Conservation (phyloP, 2,113 vertebrate species). For the Ondatra zibethicus region DNA sequence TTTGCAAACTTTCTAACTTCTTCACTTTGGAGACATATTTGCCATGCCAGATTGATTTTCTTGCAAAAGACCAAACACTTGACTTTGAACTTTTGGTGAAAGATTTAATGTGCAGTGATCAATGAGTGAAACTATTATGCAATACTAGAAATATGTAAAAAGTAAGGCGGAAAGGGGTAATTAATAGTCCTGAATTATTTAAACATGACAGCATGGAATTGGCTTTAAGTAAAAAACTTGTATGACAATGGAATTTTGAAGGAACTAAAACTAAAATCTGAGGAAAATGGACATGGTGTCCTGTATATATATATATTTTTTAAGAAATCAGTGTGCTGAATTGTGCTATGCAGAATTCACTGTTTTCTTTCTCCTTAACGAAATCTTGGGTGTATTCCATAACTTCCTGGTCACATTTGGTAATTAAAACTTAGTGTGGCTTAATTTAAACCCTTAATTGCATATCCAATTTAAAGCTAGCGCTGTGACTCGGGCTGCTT, state of each 20-base stretch:
- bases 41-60: constrained; percentile 51
- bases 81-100: constrained; percentile 70
- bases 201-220: constrained; percentile 56
- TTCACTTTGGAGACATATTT: constrained; percentile 30
- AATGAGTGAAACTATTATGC: constrained; percentile 48
- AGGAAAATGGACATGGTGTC: constrained; percentile 55
- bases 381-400: constrained; percentile 81
- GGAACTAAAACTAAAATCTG: constrained; percentile 42
- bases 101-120: constrained; percentile 69
- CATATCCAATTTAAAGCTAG: constrained; percentile 80
- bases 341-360: constrained; percentile 73
- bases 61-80: constrained; percentile 71
- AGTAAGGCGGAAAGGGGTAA: constrained; percentile 38
- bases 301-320: not conserved
- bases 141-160: constrained; percentile 71
- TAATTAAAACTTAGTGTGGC: constrained; percentile 83
- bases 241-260: constrained; percentile 62
- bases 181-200: constrained; percentile 71
- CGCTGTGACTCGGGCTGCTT: constrained; percentile 75
- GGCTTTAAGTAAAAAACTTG: constrained; percentile 50
- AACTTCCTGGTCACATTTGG: constrained; percentile 82
- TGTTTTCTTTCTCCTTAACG: constrained; percentile 78
- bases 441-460: constrained; percentile 83
- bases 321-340: constrained; percentile 50
- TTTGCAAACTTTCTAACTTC: constrained; percentile 5